Base-by-base conservation (phyloP, 2,888 invertebrate genomes). In the Heliconius sara region DNA sequence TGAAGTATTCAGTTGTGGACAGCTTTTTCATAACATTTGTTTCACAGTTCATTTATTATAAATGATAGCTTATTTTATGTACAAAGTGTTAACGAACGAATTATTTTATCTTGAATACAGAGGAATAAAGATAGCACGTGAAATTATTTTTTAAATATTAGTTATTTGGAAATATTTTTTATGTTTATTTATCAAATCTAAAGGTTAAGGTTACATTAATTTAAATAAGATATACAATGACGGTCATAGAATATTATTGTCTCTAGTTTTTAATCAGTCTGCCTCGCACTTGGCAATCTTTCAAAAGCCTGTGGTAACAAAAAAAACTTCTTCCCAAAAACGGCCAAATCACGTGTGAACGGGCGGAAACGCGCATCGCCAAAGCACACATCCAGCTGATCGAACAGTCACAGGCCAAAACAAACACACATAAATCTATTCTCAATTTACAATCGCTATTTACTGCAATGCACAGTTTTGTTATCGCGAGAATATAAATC, bases 391-490 rank as follows among this genome's bases (percentile, higher is more conserved):
- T 67, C 80, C 78, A 80, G 74, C 80, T 77, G 79, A 79, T 75
- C 47, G 66, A 72, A 70, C 80, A 79, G 79, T 77, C 80, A 78
- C 83, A 81, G 81, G 86, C 88, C 89, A 90, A 89, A 84, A 85
- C 85, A 88, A 89, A 90, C 89, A 88, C 78, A 78, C 85, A 88
- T 90, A 90, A 91, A 91, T 90, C 90, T 88, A 88, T 89, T 89
- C 86, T 85, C 87, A 88, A 90, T 89, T 89, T 87, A 89, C 86
- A 89, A 86, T 87, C 85, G 84, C 83, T 86, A 87, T 89, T 88
- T 83, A 85, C 80, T 81, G 83, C 82, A 81, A 83, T 78, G 77
- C n/a, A 78, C 72, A 82, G 83, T 81, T 84, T 83, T 83, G 79
- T 82, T 30, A 30, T 79, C 79, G 80, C 75, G 27, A 65, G 79